A percentile compares a stretch with the other conserved stretches of the same genome.
Evolutionary conservation across 2,113 vertebrate species (phyloP).

Genomic region (Phoenicopterus ruber): DNA sequence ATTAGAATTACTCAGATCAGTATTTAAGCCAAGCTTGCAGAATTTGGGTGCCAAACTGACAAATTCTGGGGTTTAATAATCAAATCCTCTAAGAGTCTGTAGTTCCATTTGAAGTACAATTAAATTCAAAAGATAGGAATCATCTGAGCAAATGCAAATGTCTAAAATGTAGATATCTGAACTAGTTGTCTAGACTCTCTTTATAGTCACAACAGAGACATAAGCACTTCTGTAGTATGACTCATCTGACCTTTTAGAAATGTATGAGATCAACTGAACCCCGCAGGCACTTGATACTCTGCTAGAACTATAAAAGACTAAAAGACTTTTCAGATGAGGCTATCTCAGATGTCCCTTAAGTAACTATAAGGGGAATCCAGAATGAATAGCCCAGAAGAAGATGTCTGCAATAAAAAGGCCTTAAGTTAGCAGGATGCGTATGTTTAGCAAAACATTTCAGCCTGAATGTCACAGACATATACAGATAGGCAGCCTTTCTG

Average conservation of each 20-base stretch:
- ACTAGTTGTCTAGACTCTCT: not conserved
- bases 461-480: not conserved
- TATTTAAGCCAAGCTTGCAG: not conserved
- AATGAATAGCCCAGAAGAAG: not conserved
- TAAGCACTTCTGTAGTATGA: not conserved
- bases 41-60: not conserved
- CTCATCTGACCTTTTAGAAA: constrained; percentile 22
- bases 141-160: not conserved
- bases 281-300: not conserved
- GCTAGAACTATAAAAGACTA: not conserved
- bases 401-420: not conserved
- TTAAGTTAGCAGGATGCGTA: not conserved
- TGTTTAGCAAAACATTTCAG: not conserved
- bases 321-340: not conserved
- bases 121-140: not conserved
- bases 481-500: not conserved
- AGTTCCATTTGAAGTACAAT: not conserved
- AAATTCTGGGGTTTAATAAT: not conserved
- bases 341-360: not conserved
- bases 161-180: not conserved
- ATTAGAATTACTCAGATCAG: not conserved
- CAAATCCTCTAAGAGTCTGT: not conserved
- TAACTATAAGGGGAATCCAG: not conserved
- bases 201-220: not conserved
- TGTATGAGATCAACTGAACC: not conserved